Conservation (phyloP, 2,797 vertebrate genomes). For the Ceyx erithaca region DNA sequence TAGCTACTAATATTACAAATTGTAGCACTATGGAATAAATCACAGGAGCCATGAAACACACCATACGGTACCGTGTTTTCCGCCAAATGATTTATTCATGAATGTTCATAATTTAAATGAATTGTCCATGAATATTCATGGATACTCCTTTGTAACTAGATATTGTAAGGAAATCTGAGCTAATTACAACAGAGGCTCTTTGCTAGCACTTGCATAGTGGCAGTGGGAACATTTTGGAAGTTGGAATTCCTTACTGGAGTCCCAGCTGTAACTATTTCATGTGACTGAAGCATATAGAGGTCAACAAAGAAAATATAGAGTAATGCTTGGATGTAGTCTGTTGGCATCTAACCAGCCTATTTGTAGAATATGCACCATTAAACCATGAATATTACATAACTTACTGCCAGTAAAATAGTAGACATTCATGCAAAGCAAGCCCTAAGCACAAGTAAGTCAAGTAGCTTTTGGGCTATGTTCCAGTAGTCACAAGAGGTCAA, state of each 20-base stretch:
- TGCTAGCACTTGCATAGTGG: constrained; percentile 44
- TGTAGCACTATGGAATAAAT: constrained; percentile 65
- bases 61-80: constrained; percentile 66
- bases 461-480: constrained; percentile 41
- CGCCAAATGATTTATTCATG: constrained; percentile 76
- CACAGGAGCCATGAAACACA: constrained; percentile 62
- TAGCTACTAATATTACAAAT: constrained; percentile 74
- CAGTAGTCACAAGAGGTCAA: constrained; percentile 45
- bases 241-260: constrained; percentile 51
- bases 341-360: constrained; percentile 49
- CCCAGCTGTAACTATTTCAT: constrained; percentile 61
- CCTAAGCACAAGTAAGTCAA: constrained; percentile 52
- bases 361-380: constrained; percentile 53
- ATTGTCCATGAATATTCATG: constrained; percentile 75
- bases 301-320: constrained; percentile 57
- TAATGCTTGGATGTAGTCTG: constrained; percentile 29
- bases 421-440: constrained; percentile 29
- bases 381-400: constrained; percentile 60
- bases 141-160: constrained; percentile 60
- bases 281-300: constrained; percentile 36
- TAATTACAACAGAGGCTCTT: constrained; percentile 68
- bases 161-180: constrained; percentile 71
- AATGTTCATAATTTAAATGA: constrained; percentile 66
- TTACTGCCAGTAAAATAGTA: constrained; percentile 31
- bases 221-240: constrained; percentile 62